Evolutionary conservation across 2,888 invertebrate species (phyloP), one percentile per base, ranked within the genome.

Genomic region (Thyatira batis): DNA sequence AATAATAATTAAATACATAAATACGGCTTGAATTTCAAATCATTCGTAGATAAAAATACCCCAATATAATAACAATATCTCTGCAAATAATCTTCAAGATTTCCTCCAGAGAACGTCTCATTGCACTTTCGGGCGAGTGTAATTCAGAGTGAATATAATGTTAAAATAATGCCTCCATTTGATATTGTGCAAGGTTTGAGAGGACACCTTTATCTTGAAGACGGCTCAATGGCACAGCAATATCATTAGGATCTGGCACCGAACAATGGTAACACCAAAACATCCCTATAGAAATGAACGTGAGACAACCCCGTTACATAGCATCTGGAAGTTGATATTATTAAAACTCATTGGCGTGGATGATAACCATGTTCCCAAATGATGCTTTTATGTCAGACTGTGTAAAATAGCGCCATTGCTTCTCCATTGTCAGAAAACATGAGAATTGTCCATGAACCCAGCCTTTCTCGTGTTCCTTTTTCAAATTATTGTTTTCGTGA

Each of bases 151-250:
- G 63, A 63, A 57, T 60, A 64, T 63, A 69, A 69, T 69, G 63
- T 71, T 73, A 66, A 73, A 76, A 73, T 79, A 76, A 80, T 68
- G 69, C 67, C 64, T 65, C 64, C 74, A 73, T 80, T 76, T 76
- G 68, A 71, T 79, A 80, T 71, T 68, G 69, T 70, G 65, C 65
- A 56, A 65, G 65, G 65, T 67, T 73, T 71, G 70, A 71, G 65
- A 74, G 72, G 65, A 65, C 49, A 78, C 78, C 83, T 85, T 85
- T 85, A 87, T 86, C 83, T 84, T 65, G 60, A 72, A 72, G 77
- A 74, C 73, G 72, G 74, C 78, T 65, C 78, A 84, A 83, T 76
- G 76, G 78, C 61, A 73, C 77, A 71, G 81, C 80, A 80, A 82
- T 85, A 85, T 81, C 82, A 78, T 80, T 80, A 78, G 73, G 77